Base-by-base conservation (phyloP, 2,888 invertebrate genomes). In the Diogma glabrata region DNA sequence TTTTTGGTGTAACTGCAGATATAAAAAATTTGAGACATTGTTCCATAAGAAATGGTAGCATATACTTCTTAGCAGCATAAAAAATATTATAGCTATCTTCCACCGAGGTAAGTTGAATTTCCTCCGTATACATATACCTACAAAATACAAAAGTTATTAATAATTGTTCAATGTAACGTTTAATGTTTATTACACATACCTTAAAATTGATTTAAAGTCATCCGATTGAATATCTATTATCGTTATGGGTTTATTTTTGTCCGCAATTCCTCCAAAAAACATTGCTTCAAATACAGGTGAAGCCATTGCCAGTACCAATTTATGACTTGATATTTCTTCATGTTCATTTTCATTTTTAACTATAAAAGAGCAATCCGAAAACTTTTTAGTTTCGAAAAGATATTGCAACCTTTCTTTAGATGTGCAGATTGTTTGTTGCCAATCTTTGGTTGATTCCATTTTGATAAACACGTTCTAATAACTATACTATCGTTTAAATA, bases 241-340 rank as follows among this genome's bases (percentile, higher is more conserved):
- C 1, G 81, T 78, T 59, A 90, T 87, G 0, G 87, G 84, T 57
- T 81, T 81, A 55, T 77, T 77, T 48, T 84, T 82, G 60, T 89
- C 87, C 1, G 87, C 82, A 76, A 89, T 81, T 20, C 84, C 84
- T 0, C 89, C 89, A 62, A 76, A 88, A 63, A 90, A 89, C 89
- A 90, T 90, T 1, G 87, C 84, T 62, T 89, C 88, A 62, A 90
- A 90, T 1, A 90, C 89, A 1, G 89, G 89, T 55, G 88, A 88
- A 0, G 87, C 82, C 87, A 88, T 89, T 0, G 89, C 88, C 51
- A 90, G 69, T 54, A 89, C 77, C 26, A 90, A 67, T 65, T 87
- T 88, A 66, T 90, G 89, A 0, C 84, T 86, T 50, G 80, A 75
- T 23, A 89, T 70, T 1, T 80, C 71, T 59, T 84, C 78, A 63